A percentile compares a stretch with the other conserved stretches of the same genome.
These are phyloP conservation scores for Cottus gobio DNA, from an alignment of 2,113 vertebrate species.

Conservation along the genomic window DNA sequence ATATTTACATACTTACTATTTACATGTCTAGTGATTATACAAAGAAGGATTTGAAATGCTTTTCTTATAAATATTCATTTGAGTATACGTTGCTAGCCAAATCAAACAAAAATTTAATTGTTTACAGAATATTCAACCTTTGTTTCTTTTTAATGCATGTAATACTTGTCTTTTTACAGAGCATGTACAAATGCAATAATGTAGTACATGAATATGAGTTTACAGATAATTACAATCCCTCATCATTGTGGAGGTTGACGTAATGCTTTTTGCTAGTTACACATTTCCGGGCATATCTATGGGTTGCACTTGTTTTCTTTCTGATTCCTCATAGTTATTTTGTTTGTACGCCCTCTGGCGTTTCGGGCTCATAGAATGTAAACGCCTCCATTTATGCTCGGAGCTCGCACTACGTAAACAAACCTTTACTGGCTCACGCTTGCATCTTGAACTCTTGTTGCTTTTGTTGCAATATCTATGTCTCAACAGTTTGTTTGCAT, in stretches of 20 bases:
- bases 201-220: too few species aligned
- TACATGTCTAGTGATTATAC: background rate
- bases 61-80: background rate
- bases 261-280: background rate
- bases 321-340: too few species aligned
- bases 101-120: background rate
- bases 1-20: too few species aligned
- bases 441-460: background rate
- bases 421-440: background rate
- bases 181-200: too few species aligned
- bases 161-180: too few species aligned
- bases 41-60: background rate
- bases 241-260: background rate
- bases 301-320: background rate
- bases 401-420: background rate
- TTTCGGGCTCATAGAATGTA: background rate
- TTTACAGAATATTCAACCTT: background rate
- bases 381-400: background rate
- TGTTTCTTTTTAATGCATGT: background rate
- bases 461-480: background rate
- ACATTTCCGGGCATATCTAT: background rate
- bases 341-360: background rate
- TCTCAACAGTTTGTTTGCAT: conserved; percentile 11
- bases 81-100: too few species aligned
- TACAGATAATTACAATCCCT: too few species aligned